Conservation (phyloP, 2,888 invertebrate species). For the Drosophila mayaguana region DNA sequence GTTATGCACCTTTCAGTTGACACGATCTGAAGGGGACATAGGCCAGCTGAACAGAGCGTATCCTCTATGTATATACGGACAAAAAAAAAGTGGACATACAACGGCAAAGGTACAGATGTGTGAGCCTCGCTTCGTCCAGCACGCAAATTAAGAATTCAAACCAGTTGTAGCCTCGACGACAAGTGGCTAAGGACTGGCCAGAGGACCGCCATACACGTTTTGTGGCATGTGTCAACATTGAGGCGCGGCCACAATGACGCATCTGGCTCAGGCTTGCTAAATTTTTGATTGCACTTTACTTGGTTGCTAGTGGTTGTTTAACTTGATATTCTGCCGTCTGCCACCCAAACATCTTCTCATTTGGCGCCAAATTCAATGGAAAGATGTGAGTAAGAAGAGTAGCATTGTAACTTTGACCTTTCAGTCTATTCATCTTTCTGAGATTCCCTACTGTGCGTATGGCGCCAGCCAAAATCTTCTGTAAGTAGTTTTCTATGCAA, state of each 20-base stretch:
- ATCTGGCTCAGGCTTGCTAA: constrained; percentile 52
- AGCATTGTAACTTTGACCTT: constrained; percentile 37
- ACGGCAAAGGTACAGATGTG: constrained; percentile 22
- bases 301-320: constrained; percentile 27
- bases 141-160: constrained; percentile 78
- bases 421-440: neutral
- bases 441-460: constrained; percentile 62
- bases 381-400: neutral
- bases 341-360: constrained; percentile 7
- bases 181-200: constrained; percentile 61
- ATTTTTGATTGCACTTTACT: constrained; percentile 20
- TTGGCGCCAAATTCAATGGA: constrained; percentile 36
- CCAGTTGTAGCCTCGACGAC: constrained; percentile 62
- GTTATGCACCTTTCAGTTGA: constrained; percentile 69
- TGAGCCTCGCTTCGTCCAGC: constrained; percentile 40
- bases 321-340: constrained; percentile 19
- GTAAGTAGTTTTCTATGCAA: constrained; percentile 33
- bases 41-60: constrained; percentile 42
- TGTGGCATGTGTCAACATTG: constrained; percentile 69
- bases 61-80: constrained; percentile 31
- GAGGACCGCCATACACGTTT: constrained; percentile 45
- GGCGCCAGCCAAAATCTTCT: constrained; percentile 66
- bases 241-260: constrained; percentile 50
- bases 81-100: constrained; percentile 34
- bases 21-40: constrained; percentile 52